Percentiles rank a stretch among this genome's conserved stretches.
Conservation (phyloP, 2,113 vertebrate genomes). For the Toxostoma redivivum region DNA sequence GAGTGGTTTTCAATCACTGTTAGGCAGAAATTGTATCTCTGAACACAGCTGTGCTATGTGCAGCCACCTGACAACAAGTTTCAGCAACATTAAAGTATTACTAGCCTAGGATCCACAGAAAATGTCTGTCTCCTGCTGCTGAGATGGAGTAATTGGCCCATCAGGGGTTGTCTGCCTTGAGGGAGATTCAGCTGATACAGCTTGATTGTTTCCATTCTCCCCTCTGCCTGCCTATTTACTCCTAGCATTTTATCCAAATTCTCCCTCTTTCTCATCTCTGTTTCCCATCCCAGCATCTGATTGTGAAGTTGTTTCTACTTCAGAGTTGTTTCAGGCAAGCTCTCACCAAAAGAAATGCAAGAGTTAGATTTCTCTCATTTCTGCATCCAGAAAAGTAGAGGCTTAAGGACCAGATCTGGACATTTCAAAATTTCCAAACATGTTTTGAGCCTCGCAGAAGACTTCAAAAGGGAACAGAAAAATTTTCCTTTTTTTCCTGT, state of each 20-base stretch:
- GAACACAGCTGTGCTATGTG: neutral
- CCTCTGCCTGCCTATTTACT: conserved; percentile 11
- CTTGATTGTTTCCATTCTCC: conserved; percentile 7
- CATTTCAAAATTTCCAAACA: neutral
- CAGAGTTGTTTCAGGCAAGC: neutral
- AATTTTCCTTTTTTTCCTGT: neutral
- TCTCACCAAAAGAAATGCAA: neutral
- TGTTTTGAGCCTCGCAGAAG: neutral
- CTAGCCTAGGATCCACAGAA: neutral
- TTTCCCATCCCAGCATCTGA: neutral
- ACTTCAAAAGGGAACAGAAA: neutral
- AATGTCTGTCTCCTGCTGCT: conserved; percentile 2
- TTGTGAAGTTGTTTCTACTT: neutral
- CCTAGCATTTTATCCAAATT: neutral
- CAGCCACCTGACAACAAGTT: conserved; percentile 34
- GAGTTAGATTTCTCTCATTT: neutral
- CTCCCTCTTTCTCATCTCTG: neutral
- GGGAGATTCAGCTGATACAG: neutral
- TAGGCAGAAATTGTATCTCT: conserved; percentile 21
- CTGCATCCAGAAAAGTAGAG: neutral
- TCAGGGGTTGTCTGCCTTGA: conserved; percentile 9
- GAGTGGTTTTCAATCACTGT: conserved; percentile 24
- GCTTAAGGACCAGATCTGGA: neutral
- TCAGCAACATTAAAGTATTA: conserved; percentile 24
- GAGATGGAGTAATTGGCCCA: conserved; percentile 44